Evolutionary conservation across 2,888 invertebrate genomes (phyloP), one percentile per base, ranked within the genome.

Genomic region (Drosophila neonasuta): DNA sequence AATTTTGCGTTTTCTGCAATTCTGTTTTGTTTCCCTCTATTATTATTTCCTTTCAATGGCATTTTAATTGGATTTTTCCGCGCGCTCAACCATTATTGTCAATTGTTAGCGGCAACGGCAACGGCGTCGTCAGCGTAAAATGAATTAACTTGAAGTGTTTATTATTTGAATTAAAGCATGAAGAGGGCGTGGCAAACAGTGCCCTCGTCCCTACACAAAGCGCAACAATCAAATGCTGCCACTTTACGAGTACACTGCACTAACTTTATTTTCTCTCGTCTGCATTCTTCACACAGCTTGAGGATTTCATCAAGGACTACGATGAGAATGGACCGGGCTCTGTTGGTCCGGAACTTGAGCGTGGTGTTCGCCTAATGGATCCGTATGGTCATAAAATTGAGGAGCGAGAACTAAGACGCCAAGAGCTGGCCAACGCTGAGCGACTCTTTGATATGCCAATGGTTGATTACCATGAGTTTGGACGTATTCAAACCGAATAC

Each of bases 391-490:
- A 73, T n/a, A 92, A 94, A 77, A 94, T 97, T 72, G 93, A 93
- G 3, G 92, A 93, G 42, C 86, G 96, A 9, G 96, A 97, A 86
- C 89, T 90, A 0, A 93, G 94, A 11, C 93, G 96, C 74, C 91
- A 92, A 56, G 88, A 91, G 58, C 74, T 91, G 62, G 93, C 93
- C 4, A 94, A 94, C 61, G 96, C 97, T 0, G 97, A 97, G 91
- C 94, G 95, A 85, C 92, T 98, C 3, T 98, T 98, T 90, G 97
- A 97, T 82, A 94, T 97, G 80, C 94, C 96, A 0, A 93, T 97
- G 51, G 95, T 96, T 0, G 96, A 97, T 89, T 97, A 97, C 86
- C 94, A 95, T 0, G 94, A 94, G 65, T 95, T 96, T 90, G 88
- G 94, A 29, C 92, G 93, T 30, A 92, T 94, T 0, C 94, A 93